phyloP scores from a whole-genome alignment of 2,113 vertebrate species.

The Casuarius casuarius region DNA sequence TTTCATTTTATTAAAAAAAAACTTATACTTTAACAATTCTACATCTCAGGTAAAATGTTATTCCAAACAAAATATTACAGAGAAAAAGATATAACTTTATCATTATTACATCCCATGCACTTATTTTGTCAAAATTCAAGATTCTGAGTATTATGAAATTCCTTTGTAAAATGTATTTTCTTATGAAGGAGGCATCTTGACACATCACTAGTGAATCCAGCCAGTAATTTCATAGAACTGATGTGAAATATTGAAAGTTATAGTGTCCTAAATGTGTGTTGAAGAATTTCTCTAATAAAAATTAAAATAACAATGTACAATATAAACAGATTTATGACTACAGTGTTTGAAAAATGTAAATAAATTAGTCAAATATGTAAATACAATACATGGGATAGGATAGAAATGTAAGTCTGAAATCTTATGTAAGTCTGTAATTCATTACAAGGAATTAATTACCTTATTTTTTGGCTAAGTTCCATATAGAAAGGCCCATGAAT shows the following conservation, averaged over 20 bases:
- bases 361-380: conserved; percentile 62
- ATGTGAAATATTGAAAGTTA: conserved; percentile 15
- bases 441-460: conserved; percentile 13
- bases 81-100: neutral
- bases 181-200: conserved; percentile 42
- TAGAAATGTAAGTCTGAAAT: conserved; percentile 35
- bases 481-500: conserved; percentile 9
- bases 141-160: neutral
- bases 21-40: neutral
- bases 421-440: conserved; percentile 52
- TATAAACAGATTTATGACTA: conserved; percentile 41
- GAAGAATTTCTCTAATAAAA: conserved; percentile 56
- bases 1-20: neutral
- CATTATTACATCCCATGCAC: neutral
- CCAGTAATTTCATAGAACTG: conserved; percentile 39
- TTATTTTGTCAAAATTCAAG: neutral
- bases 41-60: conserved; percentile 59
- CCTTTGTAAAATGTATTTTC: conserved; percentile 53
- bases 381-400: conserved; percentile 48
- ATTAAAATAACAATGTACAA: conserved; percentile 47
- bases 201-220: conserved; percentile 32
- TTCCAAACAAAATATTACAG: neutral
- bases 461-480: conserved; percentile 26
- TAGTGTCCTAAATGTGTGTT: conserved; percentile 18
- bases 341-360: conserved; percentile 66